These are phyloP conservation scores for Limnothrissa miodon DNA, from an alignment of 2,113 vertebrate species.

Conservation along the genomic window DNA sequence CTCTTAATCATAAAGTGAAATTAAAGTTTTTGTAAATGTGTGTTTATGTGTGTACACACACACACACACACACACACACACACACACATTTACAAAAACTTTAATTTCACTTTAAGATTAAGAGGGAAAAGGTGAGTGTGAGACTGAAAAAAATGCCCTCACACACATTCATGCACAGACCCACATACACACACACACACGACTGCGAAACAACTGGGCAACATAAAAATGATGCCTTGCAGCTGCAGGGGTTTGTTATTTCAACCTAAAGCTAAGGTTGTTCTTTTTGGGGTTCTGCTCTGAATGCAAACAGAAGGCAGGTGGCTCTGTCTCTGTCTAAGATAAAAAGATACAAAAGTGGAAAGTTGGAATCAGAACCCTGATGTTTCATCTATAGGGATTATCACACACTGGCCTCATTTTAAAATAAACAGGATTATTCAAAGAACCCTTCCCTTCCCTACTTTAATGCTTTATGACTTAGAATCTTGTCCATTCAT, in stretches of 20 bases:
- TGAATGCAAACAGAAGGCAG: neutral
- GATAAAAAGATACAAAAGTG: neutral
- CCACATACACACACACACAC: neutral
- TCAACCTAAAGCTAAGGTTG: too few species aligned
- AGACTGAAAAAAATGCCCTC: too few species aligned
- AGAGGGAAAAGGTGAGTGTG: too few species aligned
- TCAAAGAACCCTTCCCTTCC: neutral
- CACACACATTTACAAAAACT: too few species aligned
- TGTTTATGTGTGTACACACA: too few species aligned
- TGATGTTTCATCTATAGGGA: neutral
- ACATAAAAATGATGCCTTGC: neutral
- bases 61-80: neutral
- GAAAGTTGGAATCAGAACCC: too few species aligned
- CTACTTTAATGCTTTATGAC: neutral
- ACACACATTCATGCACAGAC: too few species aligned
- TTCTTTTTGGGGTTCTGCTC: neutral
- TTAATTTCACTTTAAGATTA: too few species aligned
- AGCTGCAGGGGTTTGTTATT: neutral
- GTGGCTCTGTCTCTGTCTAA: neutral
- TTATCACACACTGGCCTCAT: neutral
- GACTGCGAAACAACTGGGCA: neutral
- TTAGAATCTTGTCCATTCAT: neutral
- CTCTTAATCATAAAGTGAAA: too few species aligned
- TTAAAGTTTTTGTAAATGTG: too few species aligned
- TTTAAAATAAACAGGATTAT: neutral